phyloP scores from a whole-genome alignment of 2,797 vertebrate genomes.

The Orestias chungarensis region DNA sequence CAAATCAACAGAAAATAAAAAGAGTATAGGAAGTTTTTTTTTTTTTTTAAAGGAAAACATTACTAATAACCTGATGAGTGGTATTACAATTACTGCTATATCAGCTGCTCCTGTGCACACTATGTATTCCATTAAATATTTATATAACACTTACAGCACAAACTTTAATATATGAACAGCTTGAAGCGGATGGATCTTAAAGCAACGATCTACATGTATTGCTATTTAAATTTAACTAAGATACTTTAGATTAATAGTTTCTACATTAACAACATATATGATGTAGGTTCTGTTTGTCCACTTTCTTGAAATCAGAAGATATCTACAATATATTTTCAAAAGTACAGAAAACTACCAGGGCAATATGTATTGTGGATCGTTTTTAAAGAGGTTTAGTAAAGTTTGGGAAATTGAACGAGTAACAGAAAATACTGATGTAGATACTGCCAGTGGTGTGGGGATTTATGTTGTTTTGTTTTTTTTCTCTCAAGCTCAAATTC shows the following conservation, averaged over 20 bases:
- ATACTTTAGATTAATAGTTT: background rate
- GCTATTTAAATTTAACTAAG: background rate
- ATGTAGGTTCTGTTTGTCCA: background rate
- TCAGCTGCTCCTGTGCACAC: background rate
- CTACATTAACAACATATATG: background rate
- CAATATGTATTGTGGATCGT: background rate
- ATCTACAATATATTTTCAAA: background rate
- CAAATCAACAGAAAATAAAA: too few species aligned
- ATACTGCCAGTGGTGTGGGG: background rate
- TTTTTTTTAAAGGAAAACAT: background rate
- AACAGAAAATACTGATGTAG: background rate
- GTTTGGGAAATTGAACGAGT: background rate
- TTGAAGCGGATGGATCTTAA: background rate
- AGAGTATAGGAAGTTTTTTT: too few species aligned
- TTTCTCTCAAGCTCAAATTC: constrained; percentile 8
- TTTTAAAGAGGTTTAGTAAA: background rate
- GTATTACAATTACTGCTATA: background rate
- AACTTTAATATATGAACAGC: background rate
- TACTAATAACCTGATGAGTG: background rate
- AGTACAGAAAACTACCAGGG: background rate
- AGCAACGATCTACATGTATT: background rate
- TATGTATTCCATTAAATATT: constrained; percentile 5
- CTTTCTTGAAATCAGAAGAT: background rate
- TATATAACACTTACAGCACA: background rate
- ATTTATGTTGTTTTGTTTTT: background rate